Percentiles rank a stretch among this genome's conserved stretches.
These are phyloP conservation scores for Scaptodrosophila lebanonensis DNA, from an alignment of 1,140 invertebrate genomes.

Conservation along the genomic window DNA sequence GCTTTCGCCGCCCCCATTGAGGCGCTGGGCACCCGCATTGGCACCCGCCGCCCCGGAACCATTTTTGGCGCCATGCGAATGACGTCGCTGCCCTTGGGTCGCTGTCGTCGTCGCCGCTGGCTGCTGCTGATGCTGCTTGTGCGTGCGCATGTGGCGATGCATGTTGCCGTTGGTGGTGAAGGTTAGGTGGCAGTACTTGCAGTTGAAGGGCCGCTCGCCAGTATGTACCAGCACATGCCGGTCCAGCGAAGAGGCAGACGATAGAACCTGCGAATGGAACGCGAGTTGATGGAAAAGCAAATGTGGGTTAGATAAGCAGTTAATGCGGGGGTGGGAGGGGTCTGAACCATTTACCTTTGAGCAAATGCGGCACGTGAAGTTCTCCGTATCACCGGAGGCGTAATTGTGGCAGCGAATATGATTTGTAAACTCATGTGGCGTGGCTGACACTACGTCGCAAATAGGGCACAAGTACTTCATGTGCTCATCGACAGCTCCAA, in stretches of 20 bases:
- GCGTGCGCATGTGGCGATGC: constrained; percentile 89
- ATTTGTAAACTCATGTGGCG: constrained; percentile 83
- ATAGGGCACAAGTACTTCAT: constrained; percentile 81
- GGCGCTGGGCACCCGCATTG: constrained; percentile 19
- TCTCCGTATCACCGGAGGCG: constrained; percentile 77
- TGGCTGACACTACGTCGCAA: constrained; percentile 80
- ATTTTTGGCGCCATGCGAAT: constrained; percentile 53
- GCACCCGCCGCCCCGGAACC: background rate
- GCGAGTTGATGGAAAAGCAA: background rate
- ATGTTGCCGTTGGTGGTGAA: constrained; percentile 94
- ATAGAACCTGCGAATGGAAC: constrained; percentile 79
- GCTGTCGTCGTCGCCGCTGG: constrained; percentile 67
- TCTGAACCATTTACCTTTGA: constrained; percentile 74
- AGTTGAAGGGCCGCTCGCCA: constrained; percentile 86
- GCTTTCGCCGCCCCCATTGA: constrained; percentile 46
- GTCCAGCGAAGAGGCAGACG: constrained; percentile 87
- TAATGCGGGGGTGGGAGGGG: background rate
- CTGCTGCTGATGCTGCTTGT: constrained; percentile 78
- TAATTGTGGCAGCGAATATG: constrained; percentile 84
- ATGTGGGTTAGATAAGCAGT: background rate
- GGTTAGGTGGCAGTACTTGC: constrained; percentile 86
- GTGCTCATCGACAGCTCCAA: constrained; percentile 70
- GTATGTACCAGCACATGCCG: constrained; percentile 87
- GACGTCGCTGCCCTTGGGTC: constrained; percentile 78
- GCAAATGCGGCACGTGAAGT: constrained; percentile 79